A percentile compares a stretch with the other conserved stretches of the same genome.
Evolutionary conservation across 1,140 invertebrate genomes (phyloP).

Genomic region (Microvelia longipes): DNA sequence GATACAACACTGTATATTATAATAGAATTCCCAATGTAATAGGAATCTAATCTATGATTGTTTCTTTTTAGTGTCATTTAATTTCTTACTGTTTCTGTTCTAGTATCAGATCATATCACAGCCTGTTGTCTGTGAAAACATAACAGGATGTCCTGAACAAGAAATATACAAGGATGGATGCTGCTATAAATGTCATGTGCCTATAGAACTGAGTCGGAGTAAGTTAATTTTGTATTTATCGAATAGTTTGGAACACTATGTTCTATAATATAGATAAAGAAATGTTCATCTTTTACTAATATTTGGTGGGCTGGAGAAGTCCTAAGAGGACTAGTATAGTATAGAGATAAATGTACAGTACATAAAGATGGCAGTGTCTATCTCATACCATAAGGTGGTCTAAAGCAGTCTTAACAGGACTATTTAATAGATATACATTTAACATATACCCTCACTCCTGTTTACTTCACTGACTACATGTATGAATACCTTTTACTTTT

Average conservation of each 20-base stretch:
- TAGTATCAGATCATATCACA: conserved; percentile 38
- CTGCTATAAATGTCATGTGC: conserved; percentile 45
- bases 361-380: neutral
- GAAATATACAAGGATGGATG: conserved; percentile 43
- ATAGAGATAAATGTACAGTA: neutral
- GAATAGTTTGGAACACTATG: neutral
- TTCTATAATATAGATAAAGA: neutral
- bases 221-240: conserved; percentile 1
- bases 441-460: no score
- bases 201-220: conserved; percentile 16
- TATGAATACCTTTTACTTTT: no score
- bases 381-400: no score
- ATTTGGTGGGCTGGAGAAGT: neutral
- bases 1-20: no score
- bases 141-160: conserved; percentile 38
- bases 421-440: no score
- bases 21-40: no score
- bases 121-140: conserved; percentile 40
- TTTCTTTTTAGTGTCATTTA: no score
- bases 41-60: no score
- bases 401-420: no score
- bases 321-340: neutral
- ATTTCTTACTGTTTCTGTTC: no score
- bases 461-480: no score
- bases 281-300: neutral